Percentiles rank a stretch among this genome's conserved stretches.
phyloP scores from a whole-genome alignment of 1,140 invertebrate species.

The Brachionus plicatilis region DNA sequence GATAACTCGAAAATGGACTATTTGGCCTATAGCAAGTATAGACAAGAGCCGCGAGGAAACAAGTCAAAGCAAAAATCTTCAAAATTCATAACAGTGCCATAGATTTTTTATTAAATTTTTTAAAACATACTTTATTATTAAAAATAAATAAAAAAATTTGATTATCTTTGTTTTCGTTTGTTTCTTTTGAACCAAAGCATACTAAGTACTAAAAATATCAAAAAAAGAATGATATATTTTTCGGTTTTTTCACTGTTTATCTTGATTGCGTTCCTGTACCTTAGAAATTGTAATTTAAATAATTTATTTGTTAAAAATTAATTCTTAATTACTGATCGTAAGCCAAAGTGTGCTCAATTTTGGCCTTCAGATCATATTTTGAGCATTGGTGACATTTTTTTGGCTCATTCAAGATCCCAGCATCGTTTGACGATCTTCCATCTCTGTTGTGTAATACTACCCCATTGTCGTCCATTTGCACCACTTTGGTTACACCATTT shows the following conservation, averaged over 20 bases:
- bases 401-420: background rate
- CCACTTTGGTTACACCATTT: background rate
- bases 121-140: background rate
- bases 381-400: background rate
- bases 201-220: slow-evolving; percentile 7
- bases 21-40: background rate
- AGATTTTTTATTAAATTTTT: background rate
- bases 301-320: background rate
- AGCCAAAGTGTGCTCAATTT: background rate
- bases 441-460: background rate
- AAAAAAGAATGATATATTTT: slow-evolving; percentile 12
- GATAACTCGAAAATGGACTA: background rate
- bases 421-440: background rate
- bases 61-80: background rate
- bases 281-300: background rate
- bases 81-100: slow-evolving; percentile 19
- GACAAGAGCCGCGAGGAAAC: background rate
- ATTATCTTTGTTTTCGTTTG: background rate
- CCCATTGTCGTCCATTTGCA: background rate
- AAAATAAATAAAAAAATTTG: background rate
- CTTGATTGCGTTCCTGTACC: background rate
- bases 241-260: background rate
- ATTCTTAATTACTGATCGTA: background rate
- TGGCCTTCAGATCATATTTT: background rate
- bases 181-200: slow-evolving; percentile 24